A percentile compares a stretch with the other conserved stretches of the same genome.
Conservation (phyloP, 2,113 vertebrate species). For the Brienomyrus brachyistius region DNA sequence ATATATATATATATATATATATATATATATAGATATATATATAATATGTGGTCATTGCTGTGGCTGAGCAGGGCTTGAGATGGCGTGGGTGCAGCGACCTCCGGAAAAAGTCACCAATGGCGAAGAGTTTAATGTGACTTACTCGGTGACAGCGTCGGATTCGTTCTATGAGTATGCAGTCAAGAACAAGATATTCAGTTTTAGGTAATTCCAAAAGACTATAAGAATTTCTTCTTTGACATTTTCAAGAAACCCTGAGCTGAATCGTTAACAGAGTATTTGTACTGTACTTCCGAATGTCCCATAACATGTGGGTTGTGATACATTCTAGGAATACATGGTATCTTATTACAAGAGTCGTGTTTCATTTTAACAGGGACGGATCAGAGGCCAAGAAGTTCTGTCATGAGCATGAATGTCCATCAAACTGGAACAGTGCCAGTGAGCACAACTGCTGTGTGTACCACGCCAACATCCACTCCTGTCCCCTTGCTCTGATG, state of each 20-base stretch:
- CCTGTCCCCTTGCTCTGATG: slow-evolving; percentile 49
- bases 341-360: not conserved
- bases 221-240: not conserved
- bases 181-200: slow-evolving; percentile 58
- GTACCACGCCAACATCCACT: slow-evolving; percentile 58
- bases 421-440: slow-evolving; percentile 57
- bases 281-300: not conserved
- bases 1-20: not conserved
- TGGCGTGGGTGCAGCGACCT: slow-evolving; percentile 58
- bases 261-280: not conserved
- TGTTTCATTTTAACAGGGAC: slow-evolving; percentile 29
- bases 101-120: slow-evolving; percentile 56
- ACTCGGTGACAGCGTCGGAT: slow-evolving; percentile 53
- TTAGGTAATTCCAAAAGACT: slow-evolving; percentile 43
- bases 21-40: not conserved
- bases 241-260: not conserved
- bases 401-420: slow-evolving; percentile 57
- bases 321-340: not conserved
- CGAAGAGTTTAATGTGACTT: slow-evolving; percentile 65
- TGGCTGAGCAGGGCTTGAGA: slow-evolving; percentile 54
- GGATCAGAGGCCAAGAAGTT: slow-evolving; percentile 54
- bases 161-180: slow-evolving; percentile 60
- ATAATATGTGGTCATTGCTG: not conserved
- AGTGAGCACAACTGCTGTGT: slow-evolving; percentile 58
- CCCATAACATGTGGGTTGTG: not conserved